Conservation (phyloP, 2,113 vertebrate species). For the Gnathonemus echidnorhynchus region DNA sequence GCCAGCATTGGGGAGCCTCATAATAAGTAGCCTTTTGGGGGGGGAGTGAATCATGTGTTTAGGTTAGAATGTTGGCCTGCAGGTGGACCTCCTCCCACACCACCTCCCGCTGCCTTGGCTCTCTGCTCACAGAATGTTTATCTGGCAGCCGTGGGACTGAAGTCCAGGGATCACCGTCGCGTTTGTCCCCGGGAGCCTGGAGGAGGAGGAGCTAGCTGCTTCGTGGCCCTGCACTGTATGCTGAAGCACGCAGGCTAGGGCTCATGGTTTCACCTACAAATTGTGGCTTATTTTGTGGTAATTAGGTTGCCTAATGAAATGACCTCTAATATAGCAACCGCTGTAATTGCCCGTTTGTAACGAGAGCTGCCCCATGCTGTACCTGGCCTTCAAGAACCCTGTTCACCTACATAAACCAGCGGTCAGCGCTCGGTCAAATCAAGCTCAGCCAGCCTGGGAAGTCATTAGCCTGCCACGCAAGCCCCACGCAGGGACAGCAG, state of each 20-base stretch:
- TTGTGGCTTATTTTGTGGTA: not conserved
- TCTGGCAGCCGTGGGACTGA: conserved; percentile 2
- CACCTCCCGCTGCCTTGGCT: not conserved
- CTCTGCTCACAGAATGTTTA: not conserved
- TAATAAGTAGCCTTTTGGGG: not conserved
- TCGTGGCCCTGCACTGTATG: not conserved
- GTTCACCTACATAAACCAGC: not conserved
- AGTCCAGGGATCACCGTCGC: not conserved
- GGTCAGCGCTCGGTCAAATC: not conserved
- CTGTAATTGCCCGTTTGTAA: not conserved
- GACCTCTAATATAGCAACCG: not conserved
- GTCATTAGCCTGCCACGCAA: not conserved
- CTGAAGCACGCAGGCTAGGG: not conserved
- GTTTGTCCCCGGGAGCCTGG: not conserved
- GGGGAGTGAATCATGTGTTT: not conserved
- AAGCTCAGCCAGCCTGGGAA: not conserved
- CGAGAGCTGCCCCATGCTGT: not conserved
- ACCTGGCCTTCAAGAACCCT: not conserved
- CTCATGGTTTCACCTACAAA: not conserved
- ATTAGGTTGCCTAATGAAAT: conserved; percentile 6
- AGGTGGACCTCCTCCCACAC: not conserved
- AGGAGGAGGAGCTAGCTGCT: not conserved
- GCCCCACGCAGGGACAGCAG: not conserved
- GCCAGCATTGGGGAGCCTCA: not conserved
- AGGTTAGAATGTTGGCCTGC: not conserved